A percentile compares a stretch with the other conserved stretches of the same genome.
Conservation (phyloP, 1,140 invertebrate species). For the Meteorus sp. region DNA sequence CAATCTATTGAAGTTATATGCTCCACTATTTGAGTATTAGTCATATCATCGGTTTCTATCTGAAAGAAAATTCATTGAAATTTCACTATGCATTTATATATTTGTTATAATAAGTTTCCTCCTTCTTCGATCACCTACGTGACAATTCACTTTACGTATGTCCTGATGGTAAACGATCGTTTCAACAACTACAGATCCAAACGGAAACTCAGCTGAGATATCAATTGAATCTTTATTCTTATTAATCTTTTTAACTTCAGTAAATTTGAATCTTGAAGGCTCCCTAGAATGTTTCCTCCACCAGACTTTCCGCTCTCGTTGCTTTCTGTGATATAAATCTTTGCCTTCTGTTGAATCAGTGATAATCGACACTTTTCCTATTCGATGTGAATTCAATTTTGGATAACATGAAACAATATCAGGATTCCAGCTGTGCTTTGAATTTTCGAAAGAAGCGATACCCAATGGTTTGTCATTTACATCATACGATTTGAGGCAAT, state of each 20-base stretch:
- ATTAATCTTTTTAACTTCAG: constrained; percentile 39
- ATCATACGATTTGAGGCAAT: constrained; percentile 43
- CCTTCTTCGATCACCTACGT: constrained; percentile 29
- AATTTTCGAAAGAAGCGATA: constrained; percentile 53
- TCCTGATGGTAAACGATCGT: constrained; percentile 43
- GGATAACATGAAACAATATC: constrained; percentile 29
- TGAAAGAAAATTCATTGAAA: constrained; percentile 63
- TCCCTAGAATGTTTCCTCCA: constrained; percentile 66
- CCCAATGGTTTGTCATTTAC: constrained; percentile 58
- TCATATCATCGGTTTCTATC: constrained; percentile 50
- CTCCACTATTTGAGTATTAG: constrained; percentile 52
- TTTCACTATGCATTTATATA: constrained; percentile 14
- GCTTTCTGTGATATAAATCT: constrained; percentile 68
- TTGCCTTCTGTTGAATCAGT: constrained; percentile 37
- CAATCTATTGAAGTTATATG: constrained; percentile 63
- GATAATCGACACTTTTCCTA: constrained; percentile 39
- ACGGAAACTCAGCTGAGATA: constrained; percentile 49
- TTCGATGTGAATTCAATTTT: constrained; percentile 41
- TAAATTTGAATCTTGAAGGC: constrained; percentile 44
- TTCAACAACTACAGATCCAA: constrained; percentile 47
- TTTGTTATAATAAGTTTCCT: background rate
- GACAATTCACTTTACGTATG: constrained; percentile 36
- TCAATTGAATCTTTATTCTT: constrained; percentile 53
- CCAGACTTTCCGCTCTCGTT: constrained; percentile 77
- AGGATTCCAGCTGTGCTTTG: constrained; percentile 42